Evolutionary conservation across 2,113 vertebrate genomes (phyloP), one percentile per base, ranked within the genome.

Genomic region (Ginglymostoma cirratum): DNA sequence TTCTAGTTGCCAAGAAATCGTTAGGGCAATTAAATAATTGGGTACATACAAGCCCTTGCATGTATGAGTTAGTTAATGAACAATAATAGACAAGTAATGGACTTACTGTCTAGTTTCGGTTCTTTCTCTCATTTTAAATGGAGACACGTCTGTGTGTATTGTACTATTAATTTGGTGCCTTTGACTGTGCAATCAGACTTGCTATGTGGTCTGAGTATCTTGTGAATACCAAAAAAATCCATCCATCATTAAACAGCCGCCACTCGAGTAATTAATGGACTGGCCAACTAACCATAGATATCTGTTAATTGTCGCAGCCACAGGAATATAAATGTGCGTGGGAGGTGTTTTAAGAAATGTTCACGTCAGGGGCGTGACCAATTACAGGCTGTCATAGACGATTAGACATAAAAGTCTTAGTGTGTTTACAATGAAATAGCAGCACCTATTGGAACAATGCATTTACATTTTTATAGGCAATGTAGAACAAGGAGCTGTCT

Each of bases 391-490:
- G 94, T 95, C 94, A 95, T 69, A 95, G 69, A 27, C 94, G 94
- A 95, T 95, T 95, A 95, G n/a, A 95, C 69, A 72, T 69, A 95
- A 95, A 95, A 30, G 69, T 65, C 69, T 95, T 95, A 72, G 42
- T 95, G 69, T 95, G 94, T 95, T 34, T 72, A 72, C 67, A 93
- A 66, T 66, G 89, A 93, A 66, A 66, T 65, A 95, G 69, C 94
- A 95, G 94, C 94, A 95, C 94, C 94, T 95, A 95, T 95, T 95
- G 94, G 67, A 52, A 95, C 94, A 95, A 95, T 95, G 94, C 24
- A 52, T 52, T 95, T 52, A 72, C 94, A 95, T 95, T 95, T 95
- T 95, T 76, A 95, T 95, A 70, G 69, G 42, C 94, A 52, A 52
- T 95, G 69, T 95, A 45, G 70, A 94, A 94, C 67, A 70, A 94